Base-by-base conservation (phyloP, 2,888 invertebrate species). In the Dexiosoma caninum region DNA sequence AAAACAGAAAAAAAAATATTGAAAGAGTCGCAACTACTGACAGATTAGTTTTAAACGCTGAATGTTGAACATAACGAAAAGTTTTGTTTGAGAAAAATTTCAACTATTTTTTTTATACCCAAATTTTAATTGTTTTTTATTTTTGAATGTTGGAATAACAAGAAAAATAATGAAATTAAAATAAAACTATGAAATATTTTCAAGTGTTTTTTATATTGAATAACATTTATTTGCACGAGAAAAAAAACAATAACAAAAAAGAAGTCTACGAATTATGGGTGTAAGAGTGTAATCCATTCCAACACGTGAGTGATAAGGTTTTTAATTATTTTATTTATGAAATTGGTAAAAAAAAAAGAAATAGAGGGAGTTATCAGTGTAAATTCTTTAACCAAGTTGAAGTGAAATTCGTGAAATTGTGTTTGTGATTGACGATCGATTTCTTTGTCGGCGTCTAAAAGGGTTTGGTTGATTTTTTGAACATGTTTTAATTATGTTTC, bases 271-370 rank as follows among this genome's bases (percentile, higher is more conserved):
- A 27, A 62, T 32, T 55, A 16, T 44, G 60, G 10, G 8, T n/a
- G n/a, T n/a, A 42, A 71, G 16, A 70, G 49, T 74, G 69, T 74
- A 55, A 69, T 64, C 30, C 69, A 70, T 40, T 57, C 10, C 9
- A 70, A 64, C 62, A 79, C 78, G 78, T 79, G 74, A 67, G 60
- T 59, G 51, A 30, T 57, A 21, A 40, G 49, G 35, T 78, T 40
- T 23, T 30, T 14, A n/a, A n/a, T n/a, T n/a, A n/a, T n/a, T n/a
- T n/a, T n/a, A n/a, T n/a, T n/a, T n/a, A n/a, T n/a, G n/a, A n/a
- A n/a, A n/a, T n/a, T n/a, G n/a, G n/a, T n/a, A n/a, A n/a, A n/a
- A n/a, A n/a, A n/a, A n/a, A n/a, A n/a, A n/a, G n/a, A n/a, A n/a
- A n/a, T n/a, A n/a, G n/a, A n/a, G n/a, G n/a, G n/a, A n/a, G n/a